Conservation (phyloP, 2,888 invertebrate genomes). For the Ganaspis brasiliensis region DNA sequence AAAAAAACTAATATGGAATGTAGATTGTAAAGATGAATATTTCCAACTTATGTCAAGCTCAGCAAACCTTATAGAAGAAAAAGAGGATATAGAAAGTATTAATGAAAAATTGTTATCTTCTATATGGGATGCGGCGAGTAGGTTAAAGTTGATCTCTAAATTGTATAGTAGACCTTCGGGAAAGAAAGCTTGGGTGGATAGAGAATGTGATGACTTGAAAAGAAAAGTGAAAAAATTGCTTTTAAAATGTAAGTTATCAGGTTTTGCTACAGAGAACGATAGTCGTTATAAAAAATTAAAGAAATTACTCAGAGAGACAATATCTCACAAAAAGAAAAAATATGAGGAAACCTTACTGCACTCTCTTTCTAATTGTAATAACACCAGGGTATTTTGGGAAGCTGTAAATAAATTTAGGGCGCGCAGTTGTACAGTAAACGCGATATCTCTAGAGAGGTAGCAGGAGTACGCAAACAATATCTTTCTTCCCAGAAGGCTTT, state of each 20-base stretch:
- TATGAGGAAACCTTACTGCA: neutral
- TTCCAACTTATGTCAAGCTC: neutral
- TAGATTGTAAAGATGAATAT: neutral
- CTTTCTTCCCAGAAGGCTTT: neutral
- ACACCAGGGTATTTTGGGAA: neutral
- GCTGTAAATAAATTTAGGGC: constrained; percentile 6
- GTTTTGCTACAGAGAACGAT: neutral
- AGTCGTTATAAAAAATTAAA: neutral
- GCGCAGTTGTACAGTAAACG: neutral
- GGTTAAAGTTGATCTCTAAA: neutral
- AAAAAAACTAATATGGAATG: neutral
- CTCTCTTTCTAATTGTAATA: neutral
- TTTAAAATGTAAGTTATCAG: neutral
- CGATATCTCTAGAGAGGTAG: neutral
- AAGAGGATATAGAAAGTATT: neutral
- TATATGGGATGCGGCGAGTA: neutral
- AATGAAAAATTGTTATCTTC: neutral
- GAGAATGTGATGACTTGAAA: neutral
- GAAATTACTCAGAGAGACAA: neutral
- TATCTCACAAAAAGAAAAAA: neutral
- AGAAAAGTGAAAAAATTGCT: neutral
- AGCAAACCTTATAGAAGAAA: neutral
- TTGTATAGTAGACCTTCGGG: neutral
- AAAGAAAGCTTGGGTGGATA: neutral
- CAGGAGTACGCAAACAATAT: neutral